Evolutionary conservation across 2,888 invertebrate species (phyloP).

Genomic region (Biston betularia): DNA sequence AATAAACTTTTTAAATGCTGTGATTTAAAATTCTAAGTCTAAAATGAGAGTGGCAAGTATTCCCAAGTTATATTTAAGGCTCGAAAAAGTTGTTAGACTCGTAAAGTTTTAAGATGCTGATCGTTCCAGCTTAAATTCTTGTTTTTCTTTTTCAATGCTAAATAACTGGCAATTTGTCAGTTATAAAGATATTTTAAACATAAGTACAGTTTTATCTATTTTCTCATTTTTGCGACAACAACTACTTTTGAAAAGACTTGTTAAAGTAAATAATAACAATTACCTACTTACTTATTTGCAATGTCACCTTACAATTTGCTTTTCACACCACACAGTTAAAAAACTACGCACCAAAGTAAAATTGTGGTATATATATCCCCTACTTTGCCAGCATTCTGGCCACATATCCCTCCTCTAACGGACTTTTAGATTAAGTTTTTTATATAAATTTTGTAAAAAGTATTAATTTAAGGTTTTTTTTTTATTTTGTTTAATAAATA

Average conservation of each 20-base stretch:
- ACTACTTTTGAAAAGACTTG: background rate
- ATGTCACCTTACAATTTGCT: too few relatives aligned
- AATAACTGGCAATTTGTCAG: conserved; percentile 46
- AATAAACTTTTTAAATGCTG: conserved; percentile 42
- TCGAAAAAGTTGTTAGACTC: conserved; percentile 32
- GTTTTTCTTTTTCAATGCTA: conserved; percentile 44
- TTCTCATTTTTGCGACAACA: background rate
- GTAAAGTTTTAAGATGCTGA: conserved; percentile 46
- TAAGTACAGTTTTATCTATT: conserved; percentile 2
- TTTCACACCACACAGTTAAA: too few relatives aligned
- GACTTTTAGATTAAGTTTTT: too few relatives aligned
- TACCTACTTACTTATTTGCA: too few relatives aligned
- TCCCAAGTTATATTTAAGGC: conserved; percentile 42
- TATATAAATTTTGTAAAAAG: too few relatives aligned
- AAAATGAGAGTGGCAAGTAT: conserved; percentile 40
- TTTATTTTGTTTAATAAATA: too few relatives aligned
- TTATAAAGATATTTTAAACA: background rate
- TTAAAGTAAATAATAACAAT: too few relatives aligned
- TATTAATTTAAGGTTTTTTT: too few relatives aligned
- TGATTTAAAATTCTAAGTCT: conserved; percentile 40
- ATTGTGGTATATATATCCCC: too few relatives aligned
- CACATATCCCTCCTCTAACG: too few relatives aligned
- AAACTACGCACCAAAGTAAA: too few relatives aligned
- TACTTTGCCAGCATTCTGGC: too few relatives aligned
- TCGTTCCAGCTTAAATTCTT: conserved; percentile 40